Percentiles rank a stretch among this genome's conserved stretches.
Conservation (phyloP, 1,140 invertebrate genomes). For the Trialeurodes vaporariorum region DNA sequence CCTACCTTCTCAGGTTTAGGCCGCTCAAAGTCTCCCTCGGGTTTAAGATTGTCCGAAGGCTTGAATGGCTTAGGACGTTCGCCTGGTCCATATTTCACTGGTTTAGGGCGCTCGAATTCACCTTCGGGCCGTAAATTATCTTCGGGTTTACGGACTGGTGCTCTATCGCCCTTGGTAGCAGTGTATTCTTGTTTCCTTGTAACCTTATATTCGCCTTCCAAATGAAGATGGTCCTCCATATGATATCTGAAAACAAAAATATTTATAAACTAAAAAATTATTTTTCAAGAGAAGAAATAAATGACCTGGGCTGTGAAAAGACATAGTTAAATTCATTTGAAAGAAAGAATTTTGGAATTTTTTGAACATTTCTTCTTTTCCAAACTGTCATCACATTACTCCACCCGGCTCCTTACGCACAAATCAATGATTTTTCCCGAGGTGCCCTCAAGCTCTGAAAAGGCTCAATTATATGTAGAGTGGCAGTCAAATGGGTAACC, state of each 20-base stretch:
- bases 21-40: slow-evolving; percentile 35
- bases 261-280: too few relatives aligned
- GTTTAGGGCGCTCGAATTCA: slow-evolving; percentile 31
- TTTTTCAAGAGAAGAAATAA: too few relatives aligned
- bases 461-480: too few relatives aligned
- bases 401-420: too few relatives aligned
- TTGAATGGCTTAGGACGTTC: slow-evolving; percentile 33
- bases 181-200: slow-evolving; percentile 30
- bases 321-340: too few relatives aligned
- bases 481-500: too few relatives aligned
- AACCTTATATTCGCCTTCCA: slow-evolving; percentile 42
- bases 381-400: too few relatives aligned
- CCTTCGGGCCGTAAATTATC: slow-evolving; percentile 38
- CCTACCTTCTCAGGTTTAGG: slow-evolving; percentile 21
- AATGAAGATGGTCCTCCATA: slow-evolving; percentile 41
- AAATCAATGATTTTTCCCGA: too few relatives aligned
- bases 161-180: slow-evolving; percentile 33
- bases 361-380: too few relatives aligned
- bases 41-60: slow-evolving; percentile 36
- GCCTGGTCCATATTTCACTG: slow-evolving; percentile 25
- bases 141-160: slow-evolving; percentile 29
- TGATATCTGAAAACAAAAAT: slow-evolving; percentile 21
- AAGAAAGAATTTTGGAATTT: too few relatives aligned
- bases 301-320: too few relatives aligned
- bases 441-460: too few relatives aligned